Conservation (phyloP, 2,797 vertebrate species). For the Coregonus ussuriensis region DNA sequence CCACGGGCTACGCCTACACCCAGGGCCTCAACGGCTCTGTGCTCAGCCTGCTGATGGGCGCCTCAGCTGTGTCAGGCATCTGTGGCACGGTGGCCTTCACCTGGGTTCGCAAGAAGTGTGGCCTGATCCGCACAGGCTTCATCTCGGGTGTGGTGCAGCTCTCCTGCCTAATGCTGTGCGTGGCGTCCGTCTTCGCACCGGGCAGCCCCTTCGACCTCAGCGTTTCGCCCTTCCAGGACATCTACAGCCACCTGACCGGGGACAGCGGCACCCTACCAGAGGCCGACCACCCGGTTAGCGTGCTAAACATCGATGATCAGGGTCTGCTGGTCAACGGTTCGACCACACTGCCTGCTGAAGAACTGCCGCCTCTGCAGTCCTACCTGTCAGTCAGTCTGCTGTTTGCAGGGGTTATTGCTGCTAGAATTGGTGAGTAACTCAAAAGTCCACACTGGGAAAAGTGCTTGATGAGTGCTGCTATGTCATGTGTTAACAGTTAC, state of each 20-base stretch:
- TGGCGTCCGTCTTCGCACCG: conserved; percentile 87
- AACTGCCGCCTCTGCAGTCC: conserved; percentile 77
- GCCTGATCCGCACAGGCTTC: conserved; percentile 90
- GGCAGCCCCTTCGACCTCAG: conserved; percentile 93
- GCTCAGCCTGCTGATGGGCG: conserved; percentile 95
- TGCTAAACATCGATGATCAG: conserved; percentile 57
- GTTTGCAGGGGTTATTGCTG: conserved; percentile 96
- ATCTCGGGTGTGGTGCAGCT: conserved; percentile 89
- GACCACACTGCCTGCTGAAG: conserved; percentile 59
- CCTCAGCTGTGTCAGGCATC: conserved; percentile 92
- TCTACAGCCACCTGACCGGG: conserved; percentile 82
- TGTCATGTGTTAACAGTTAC: not conserved
- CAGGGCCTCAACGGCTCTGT: conserved; percentile 92
- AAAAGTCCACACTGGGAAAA: not conserved
- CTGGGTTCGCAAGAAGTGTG: conserved; percentile 87
- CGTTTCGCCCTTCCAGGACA: conserved; percentile 89
- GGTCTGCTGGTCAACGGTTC: conserved; percentile 70
- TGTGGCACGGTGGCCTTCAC: conserved; percentile 94
- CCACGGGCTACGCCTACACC: conserved; percentile 95
- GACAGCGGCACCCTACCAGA: conserved; percentile 65
- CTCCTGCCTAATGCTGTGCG: conserved; percentile 87
- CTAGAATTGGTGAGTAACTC: conserved; percentile 89
- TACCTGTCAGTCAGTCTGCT: conserved; percentile 93
- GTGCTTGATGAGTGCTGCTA: not conserved
- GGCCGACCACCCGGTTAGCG: conserved; percentile 61